phyloP scores from a whole-genome alignment of 1,140 invertebrate genomes.

The Tyrophagus putrescentiae region DNA sequence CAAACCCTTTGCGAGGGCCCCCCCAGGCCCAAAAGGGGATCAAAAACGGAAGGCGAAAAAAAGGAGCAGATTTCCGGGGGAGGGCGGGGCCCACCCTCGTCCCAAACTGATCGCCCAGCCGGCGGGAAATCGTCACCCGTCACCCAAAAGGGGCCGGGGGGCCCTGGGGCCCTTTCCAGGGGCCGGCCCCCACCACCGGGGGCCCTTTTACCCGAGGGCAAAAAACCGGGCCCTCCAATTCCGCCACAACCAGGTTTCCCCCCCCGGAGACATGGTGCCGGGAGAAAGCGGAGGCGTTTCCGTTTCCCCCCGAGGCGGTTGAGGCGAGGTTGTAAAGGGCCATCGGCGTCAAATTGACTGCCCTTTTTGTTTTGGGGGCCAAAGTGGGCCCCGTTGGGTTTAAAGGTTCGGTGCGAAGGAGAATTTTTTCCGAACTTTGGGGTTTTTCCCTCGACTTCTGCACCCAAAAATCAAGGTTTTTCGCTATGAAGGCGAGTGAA shows the following conservation, averaged over 20 bases:
- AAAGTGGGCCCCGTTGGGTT: no score
- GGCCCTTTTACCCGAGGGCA: slow-evolving; percentile 64
- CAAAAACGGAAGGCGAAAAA: slow-evolving; percentile 16
- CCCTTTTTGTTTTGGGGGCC: no score
- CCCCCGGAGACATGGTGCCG: slow-evolving; percentile 19
- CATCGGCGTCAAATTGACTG: slow-evolving; percentile 21
- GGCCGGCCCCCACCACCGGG: slow-evolving; percentile 59
- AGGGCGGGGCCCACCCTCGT: not conserved
- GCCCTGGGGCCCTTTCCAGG: slow-evolving; percentile 58
- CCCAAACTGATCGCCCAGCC: slow-evolving; percentile 19
- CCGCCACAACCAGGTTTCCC: slow-evolving; percentile 52
- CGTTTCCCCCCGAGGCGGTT: no score
- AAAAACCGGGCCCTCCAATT: slow-evolving; percentile 49
- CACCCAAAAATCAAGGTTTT: slow-evolving; percentile 22
- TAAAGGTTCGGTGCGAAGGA: not conserved
- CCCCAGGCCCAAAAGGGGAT: slow-evolving; percentile 9
- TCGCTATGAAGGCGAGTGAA: slow-evolving; percentile 18
- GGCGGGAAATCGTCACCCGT: slow-evolving; percentile 23
- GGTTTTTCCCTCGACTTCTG: not conserved
- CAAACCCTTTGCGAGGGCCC: not conserved
- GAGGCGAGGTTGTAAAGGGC: slow-evolving; percentile 24
- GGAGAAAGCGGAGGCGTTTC: slow-evolving; percentile 21
- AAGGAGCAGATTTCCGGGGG: slow-evolving; percentile 5
- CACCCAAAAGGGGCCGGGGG: slow-evolving; percentile 54
- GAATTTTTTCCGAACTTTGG: not conserved